These are phyloP conservation scores for Tetranychus cinnabarinus DNA, from an alignment of 1,140 invertebrate genomes.

Conservation along the genomic window DNA sequence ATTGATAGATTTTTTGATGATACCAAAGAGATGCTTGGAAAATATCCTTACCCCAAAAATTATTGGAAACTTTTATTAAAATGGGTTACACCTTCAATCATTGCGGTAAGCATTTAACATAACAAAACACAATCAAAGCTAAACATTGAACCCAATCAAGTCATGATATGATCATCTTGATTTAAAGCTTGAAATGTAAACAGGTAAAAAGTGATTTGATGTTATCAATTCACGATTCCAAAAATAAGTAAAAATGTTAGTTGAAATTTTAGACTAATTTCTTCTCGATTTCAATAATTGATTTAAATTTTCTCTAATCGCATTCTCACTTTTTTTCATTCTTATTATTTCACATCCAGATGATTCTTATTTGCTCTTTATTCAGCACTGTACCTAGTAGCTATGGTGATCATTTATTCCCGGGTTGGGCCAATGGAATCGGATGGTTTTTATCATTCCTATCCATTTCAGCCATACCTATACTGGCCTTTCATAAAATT, in stretches of 20 bases:
- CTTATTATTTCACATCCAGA: slow-evolving; percentile 13
- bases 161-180: background rate
- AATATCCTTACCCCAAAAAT: slow-evolving; percentile 28
- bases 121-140: background rate
- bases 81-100: slow-evolving; percentile 43
- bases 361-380: slow-evolving; percentile 20
- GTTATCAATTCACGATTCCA: no score
- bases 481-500: slow-evolving; percentile 16
- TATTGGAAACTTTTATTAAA: slow-evolving; percentile 62
- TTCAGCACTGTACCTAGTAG: slow-evolving; percentile 18
- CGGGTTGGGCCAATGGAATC: slow-evolving; percentile 20
- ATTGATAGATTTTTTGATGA: slow-evolving; percentile 51
- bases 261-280: no score
- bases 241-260: background rate
- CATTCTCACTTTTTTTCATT: background rate
- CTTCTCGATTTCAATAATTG: background rate
- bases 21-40: slow-evolving; percentile 46
- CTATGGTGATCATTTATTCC: slow-evolving; percentile 19
- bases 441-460: slow-evolving; percentile 19
- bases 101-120: slow-evolving; percentile 27
- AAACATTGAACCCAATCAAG: background rate
- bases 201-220: background rate
- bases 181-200: background rate
- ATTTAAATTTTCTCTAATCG: background rate
- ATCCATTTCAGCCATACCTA: slow-evolving; percentile 20